A percentile compares a stretch with the other conserved stretches of the same genome.
phyloP scores from a whole-genome alignment of 2,797 vertebrate genomes.

The Pipistrellus kuhlii region DNA sequence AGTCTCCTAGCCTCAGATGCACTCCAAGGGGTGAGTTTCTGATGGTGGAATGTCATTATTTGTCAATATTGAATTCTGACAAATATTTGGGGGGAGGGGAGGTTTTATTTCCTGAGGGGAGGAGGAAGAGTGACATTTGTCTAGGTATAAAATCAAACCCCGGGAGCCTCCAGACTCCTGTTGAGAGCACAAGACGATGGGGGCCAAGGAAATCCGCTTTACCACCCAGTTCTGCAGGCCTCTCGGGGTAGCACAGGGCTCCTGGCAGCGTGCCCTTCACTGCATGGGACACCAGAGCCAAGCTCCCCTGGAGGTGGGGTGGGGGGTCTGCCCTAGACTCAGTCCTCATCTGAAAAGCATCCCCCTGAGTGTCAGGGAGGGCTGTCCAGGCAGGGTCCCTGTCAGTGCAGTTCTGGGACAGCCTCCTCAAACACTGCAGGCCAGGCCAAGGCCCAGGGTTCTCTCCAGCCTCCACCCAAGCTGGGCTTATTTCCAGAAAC shows the following conservation, averaged over 20 bases:
- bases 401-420: neutral
- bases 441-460: fast-evolving
- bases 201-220: neutral
- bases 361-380: neutral
- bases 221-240: neutral
- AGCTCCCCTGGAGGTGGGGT: neutral
- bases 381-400: neutral
- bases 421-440: neutral
- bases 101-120: neutral
- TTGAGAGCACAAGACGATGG: neutral
- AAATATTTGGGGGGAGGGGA: neutral
- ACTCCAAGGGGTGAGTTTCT: conserved; percentile 18
- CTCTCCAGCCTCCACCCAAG: neutral
- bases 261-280: neutral
- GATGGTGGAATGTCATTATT: neutral
- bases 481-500: neutral
- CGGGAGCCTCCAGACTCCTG: neutral
- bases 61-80: neutral
- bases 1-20: neutral
- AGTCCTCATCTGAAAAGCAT: neutral
- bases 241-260: neutral
- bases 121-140: neutral
- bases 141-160: neutral
- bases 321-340: neutral
- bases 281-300: neutral